Percentiles rank a stretch among this genome's conserved stretches.
Evolutionary conservation across 2,797 vertebrate species (phyloP).

Genomic region (Meriones psammophilus): DNA sequence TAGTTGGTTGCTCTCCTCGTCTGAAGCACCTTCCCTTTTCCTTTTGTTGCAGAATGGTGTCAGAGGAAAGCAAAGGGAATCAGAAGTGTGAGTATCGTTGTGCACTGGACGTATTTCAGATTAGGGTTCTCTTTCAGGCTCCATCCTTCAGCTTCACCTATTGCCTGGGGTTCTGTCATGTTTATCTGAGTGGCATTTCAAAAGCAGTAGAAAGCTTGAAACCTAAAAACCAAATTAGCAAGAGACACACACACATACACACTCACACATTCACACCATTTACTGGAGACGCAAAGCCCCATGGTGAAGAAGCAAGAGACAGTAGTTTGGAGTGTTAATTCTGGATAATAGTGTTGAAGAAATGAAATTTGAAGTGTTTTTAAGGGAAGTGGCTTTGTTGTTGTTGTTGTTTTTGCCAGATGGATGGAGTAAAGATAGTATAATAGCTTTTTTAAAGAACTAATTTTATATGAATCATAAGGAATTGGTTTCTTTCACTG

Average conservation of each 20-base stretch:
- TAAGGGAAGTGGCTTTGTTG: neutral
- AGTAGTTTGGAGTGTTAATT: constrained; percentile 41
- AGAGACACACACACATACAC: neutral
- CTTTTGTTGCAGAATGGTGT: constrained; percentile 70
- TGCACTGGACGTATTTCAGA: constrained; percentile 20
- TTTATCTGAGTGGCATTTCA: constrained; percentile 10
- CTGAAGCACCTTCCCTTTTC: constrained; percentile 64
- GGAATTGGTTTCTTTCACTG: neutral
- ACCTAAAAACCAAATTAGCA: neutral
- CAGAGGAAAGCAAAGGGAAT: neutral
- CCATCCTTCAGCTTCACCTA: neutral
- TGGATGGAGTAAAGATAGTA: neutral
- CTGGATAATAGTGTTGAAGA: neutral
- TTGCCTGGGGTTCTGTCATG: neutral
- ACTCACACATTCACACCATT: neutral
- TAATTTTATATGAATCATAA: neutral
- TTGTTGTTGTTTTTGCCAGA: neutral
- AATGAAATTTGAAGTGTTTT: neutral
- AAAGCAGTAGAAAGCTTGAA: constrained; percentile 9
- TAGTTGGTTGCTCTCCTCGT: neutral
- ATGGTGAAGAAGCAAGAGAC: neutral
- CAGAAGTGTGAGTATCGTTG: constrained; percentile 80
- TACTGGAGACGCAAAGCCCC: neutral
- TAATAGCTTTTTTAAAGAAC: constrained; percentile 8
- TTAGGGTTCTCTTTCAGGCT: constrained; percentile 1